Evolutionary conservation across 1,140 invertebrate species (phyloP).

Genomic region (Anastrepha obliqua): DNA sequence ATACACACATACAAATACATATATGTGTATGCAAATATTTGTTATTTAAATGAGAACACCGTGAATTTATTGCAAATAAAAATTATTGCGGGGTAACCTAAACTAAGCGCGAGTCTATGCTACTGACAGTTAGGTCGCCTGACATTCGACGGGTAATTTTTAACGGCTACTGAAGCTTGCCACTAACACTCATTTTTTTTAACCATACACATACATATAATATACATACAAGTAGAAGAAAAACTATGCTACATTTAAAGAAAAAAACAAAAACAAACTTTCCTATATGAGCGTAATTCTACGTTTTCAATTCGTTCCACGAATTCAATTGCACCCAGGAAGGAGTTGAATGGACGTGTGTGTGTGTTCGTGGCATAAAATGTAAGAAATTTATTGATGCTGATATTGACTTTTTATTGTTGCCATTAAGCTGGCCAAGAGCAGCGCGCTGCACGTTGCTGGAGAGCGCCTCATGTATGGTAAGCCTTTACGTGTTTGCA

Average conservation of each 20-base stretch:
- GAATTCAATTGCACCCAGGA: not conserved
- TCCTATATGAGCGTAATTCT: not conserved
- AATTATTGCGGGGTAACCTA: not conserved
- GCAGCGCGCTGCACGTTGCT: not conserved
- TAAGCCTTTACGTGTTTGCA: not conserved
- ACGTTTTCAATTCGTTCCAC: not conserved
- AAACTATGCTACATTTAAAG: not conserved
- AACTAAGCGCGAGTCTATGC: not conserved
- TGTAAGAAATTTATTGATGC: constrained; percentile 66
- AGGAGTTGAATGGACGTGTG: not conserved
- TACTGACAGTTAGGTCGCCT: not conserved
- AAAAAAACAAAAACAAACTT: not conserved
- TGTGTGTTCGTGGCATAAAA: not conserved
- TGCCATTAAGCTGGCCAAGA: constrained; percentile 35
- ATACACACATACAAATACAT: not conserved
- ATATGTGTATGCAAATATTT: not conserved
- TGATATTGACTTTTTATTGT: constrained; percentile 70
- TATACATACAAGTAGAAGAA: not conserved
- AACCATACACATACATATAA: too few species aligned
- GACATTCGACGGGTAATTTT: not conserved
- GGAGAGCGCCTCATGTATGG: not conserved
- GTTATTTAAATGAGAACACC: not conserved
- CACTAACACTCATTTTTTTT: not conserved
- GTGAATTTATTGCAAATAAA: constrained; percentile 12
- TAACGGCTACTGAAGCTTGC: not conserved